Conservation (phyloP, 2,888 invertebrate species). For the Keiferia lycopersicella region DNA sequence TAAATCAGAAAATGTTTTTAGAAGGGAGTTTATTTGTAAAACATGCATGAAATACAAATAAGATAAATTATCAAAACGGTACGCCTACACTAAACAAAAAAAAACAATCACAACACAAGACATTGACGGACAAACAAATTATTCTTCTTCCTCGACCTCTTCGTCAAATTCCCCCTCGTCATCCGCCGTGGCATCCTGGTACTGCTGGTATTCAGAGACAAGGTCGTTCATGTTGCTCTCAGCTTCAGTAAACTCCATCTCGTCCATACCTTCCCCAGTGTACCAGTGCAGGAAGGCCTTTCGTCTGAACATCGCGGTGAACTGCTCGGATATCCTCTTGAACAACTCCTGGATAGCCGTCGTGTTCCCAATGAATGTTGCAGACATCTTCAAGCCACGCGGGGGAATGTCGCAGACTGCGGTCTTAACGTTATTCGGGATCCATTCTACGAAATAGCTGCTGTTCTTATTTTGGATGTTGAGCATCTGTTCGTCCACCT, state of each 20-base stretch:
- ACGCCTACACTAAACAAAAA: slow-evolving; percentile 54
- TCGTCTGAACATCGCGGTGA: slow-evolving; percentile 90
- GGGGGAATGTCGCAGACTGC: slow-evolving; percentile 91
- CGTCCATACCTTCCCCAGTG: slow-evolving; percentile 94
- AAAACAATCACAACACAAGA: slow-evolving; percentile 38
- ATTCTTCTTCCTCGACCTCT: slow-evolving; percentile 83
- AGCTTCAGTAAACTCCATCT: slow-evolving; percentile 98
- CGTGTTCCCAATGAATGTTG: slow-evolving; percentile 93
- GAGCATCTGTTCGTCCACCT: slow-evolving; percentile 91
- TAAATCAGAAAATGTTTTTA: not conserved
- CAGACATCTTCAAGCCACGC: slow-evolving; percentile 89
- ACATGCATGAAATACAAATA: slow-evolving; percentile 27
- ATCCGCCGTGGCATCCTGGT: slow-evolving; percentile 93
- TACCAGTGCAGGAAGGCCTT: slow-evolving; percentile 93
- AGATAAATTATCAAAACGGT: slow-evolving; percentile 44
- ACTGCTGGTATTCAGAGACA: slow-evolving; percentile 95
- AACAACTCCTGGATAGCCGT: slow-evolving; percentile 94
- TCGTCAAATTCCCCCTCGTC: slow-evolving; percentile 93
- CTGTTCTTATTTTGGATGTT: slow-evolving; percentile 90
- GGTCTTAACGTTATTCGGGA: slow-evolving; percentile 89
- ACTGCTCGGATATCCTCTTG: slow-evolving; percentile 92
- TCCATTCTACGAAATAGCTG: slow-evolving; percentile 90
- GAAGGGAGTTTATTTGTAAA: slow-evolving; percentile 26
- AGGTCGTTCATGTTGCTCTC: slow-evolving; percentile 97
- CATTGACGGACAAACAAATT: slow-evolving; percentile 49